These are phyloP conservation scores for Odontothrips loti DNA, from an alignment of 2,888 invertebrate genomes.

Conservation along the genomic window DNA sequence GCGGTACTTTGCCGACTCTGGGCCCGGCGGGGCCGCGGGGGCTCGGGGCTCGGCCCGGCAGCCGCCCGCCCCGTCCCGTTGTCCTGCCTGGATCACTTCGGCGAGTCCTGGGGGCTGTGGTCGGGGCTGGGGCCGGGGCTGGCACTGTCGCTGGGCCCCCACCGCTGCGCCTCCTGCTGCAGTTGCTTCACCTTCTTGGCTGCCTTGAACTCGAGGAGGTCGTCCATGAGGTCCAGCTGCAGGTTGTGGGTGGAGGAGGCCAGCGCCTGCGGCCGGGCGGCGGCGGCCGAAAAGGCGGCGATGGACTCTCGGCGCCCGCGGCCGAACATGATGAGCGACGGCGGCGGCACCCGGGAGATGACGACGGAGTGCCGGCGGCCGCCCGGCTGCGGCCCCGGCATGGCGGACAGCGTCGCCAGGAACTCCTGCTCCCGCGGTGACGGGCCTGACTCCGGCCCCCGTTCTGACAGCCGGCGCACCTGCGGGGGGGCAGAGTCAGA, in stretches of 20 bases:
- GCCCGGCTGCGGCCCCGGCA: neutral
- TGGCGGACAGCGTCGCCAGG: constrained; percentile 61
- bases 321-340: constrained; percentile 61
- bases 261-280: constrained; percentile 52
- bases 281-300: constrained; percentile 61
- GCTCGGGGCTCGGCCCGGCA: too few species aligned
- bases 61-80: too few species aligned
- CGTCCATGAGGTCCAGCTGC: constrained; percentile 83
- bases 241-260: constrained; percentile 76
- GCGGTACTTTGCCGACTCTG: too few species aligned
- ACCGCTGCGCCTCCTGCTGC: neutral
- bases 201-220: constrained; percentile 64
- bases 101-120: neutral
- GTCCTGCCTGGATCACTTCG: too few species aligned
- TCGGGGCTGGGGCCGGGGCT: neutral
- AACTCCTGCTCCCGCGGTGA: constrained; percentile 77
- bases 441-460: constrained; percentile 69
- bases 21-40: too few species aligned
- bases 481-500: constrained; percentile 41
- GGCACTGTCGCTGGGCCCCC: neutral
- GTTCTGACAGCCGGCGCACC: constrained; percentile 75
- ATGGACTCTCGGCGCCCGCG: constrained; percentile 75
- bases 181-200: constrained; percentile 57
- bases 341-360: constrained; percentile 70
- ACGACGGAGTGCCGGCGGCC: constrained; percentile 50